Base-by-base conservation (phyloP, 2,797 vertebrate genomes). In the Gymnopithys bicolor region DNA sequence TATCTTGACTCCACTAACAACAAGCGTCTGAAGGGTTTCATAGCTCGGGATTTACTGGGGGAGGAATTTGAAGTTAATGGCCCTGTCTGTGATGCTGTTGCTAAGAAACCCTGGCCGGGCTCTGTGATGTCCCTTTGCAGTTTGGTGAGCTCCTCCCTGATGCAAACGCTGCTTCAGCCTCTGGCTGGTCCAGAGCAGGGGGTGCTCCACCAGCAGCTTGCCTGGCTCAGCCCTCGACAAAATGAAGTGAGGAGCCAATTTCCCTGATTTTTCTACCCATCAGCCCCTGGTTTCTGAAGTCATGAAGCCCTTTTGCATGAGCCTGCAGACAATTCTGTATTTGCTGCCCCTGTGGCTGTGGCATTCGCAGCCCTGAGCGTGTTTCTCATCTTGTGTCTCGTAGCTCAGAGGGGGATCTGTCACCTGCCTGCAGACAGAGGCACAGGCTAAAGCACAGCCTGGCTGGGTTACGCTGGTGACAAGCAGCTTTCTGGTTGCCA, bases 61-160 rank as follows among this genome's bases (percentile, higher is more conserved):
- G 49, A 80, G 81, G 84, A 90, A 63, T 92, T 80, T 4, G 46
- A 64, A 93, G 75, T 83, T 92, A 95, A 90, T 68, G 87, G 87
- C 63, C 78, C 75, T 5, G 16, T 1, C 3, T 24, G 19, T 0
- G 45, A 77, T 84, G 83, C 86, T 80, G 95, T 97, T 97, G 95
- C 95, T 97, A 94, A 87, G 95, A 85, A 93, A 95, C 96, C 78
- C 66, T 83, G 86, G 64, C 78, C 64, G 41, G 81, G 46, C 78
- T 92, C 62, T 3, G 8, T 4, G 8, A 12, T 22, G 81, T 74
- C 92, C 92, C 73, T 66, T 28, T 43, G 33, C 81, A 74, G 60
- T 68, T 84, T 52, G 45, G 77, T 3, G 3, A 73, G 80, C 24
- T 60, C 39, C n/a, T 58, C 56, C 43, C 35, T 0, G 9, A 21